phyloP scores from a whole-genome alignment of 2,113 vertebrate species.

The Limanda limanda region DNA sequence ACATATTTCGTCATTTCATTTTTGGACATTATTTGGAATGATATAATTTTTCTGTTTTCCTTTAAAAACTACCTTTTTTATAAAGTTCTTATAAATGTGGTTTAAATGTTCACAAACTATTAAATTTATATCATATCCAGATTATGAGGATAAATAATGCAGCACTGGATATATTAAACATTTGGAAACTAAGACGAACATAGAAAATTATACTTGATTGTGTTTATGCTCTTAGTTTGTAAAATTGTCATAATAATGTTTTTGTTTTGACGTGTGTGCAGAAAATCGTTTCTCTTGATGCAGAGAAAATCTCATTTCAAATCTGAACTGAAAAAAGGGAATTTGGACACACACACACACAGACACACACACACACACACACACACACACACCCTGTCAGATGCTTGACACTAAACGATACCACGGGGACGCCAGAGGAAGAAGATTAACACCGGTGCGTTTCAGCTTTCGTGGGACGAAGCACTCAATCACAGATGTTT shows the following conservation, averaged over 20 bases:
- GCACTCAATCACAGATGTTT: constrained; percentile 37
- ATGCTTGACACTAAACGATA: not conserved
- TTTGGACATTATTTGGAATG: no score
- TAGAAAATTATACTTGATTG: no score
- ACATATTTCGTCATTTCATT: no score
- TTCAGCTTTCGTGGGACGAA: not conserved
- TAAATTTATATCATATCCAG: no score
- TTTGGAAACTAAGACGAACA: no score
- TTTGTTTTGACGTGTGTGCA: not conserved
- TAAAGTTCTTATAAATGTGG: no score
- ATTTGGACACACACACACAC: not conserved
- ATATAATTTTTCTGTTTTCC: no score
- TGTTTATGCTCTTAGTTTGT: not conserved
- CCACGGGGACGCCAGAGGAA: not conserved
- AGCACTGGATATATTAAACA: no score
- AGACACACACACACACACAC: not conserved
- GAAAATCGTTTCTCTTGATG: not conserved
- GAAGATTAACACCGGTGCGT: not conserved
- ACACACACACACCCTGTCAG: not conserved
- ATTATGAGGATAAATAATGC: no score
- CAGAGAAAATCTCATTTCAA: not conserved
- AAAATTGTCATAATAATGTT: not conserved
- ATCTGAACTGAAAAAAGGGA: not conserved
- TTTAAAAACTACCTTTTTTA: no score
- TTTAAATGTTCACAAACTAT: no score